phyloP scores from a whole-genome alignment of 2,797 vertebrate genomes.

The Hipposideros larvatus region DNA sequence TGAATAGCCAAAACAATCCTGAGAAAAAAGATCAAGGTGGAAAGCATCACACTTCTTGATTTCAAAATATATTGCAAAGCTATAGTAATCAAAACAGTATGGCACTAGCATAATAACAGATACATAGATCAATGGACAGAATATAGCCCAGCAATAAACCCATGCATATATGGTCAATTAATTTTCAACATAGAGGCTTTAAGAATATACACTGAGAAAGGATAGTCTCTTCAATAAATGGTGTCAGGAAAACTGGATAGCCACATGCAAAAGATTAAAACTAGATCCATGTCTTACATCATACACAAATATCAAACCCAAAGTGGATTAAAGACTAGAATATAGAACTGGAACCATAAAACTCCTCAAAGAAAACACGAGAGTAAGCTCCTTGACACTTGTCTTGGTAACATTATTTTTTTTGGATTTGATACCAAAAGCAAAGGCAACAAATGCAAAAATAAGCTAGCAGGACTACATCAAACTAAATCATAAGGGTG shows the following conservation, averaged over 20 bases:
- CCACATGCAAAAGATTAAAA: neutral
- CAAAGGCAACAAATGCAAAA: neutral
- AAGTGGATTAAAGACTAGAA: neutral
- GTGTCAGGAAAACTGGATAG: neutral
- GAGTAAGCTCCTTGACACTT: neutral
- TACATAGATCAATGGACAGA: neutral
- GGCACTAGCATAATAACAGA: neutral
- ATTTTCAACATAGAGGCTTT: neutral
- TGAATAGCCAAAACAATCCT: neutral
- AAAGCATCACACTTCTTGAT: neutral
- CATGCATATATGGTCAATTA: neutral
- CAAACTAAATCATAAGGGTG: neutral
- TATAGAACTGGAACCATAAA: neutral
- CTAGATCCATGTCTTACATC: neutral
- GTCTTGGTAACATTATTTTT: neutral
- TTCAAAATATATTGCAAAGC: neutral
- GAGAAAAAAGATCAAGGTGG: neutral
- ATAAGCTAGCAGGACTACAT: neutral
- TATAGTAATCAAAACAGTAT: neutral
- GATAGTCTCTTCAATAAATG: neutral
- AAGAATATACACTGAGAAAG: neutral
- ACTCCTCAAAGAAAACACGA: neutral
- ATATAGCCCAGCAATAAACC: neutral
- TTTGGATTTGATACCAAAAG: neutral
- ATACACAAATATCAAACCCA: neutral